A percentile compares a stretch with the other conserved stretches of the same genome.
Evolutionary conservation across 2,888 invertebrate species (phyloP).

Genomic region (Hermaeophaga mercurialis): DNA sequence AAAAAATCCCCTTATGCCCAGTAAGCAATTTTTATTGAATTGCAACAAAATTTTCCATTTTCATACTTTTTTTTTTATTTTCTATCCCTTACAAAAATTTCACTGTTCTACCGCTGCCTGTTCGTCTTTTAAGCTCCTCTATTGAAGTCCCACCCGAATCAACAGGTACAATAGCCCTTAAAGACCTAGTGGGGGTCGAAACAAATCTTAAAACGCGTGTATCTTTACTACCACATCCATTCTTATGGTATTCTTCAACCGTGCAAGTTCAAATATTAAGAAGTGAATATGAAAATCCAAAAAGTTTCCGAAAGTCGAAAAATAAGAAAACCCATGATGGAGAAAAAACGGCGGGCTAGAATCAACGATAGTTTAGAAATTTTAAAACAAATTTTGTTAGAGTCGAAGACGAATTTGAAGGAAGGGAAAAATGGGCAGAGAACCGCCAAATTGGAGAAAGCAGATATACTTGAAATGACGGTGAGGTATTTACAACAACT

Average conservation of each 20-base stretch:
- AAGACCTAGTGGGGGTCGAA: slow-evolving; percentile 24
- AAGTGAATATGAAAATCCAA: slow-evolving; percentile 32
- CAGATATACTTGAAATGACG: slow-evolving; percentile 69
- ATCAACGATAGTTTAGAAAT: slow-evolving; percentile 62
- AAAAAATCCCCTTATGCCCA: too few species aligned
- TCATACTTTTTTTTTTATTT: too few species aligned
- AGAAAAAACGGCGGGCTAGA: slow-evolving; percentile 61
- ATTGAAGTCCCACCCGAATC: slow-evolving; percentile 18
- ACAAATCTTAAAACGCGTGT: slow-evolving; percentile 26
- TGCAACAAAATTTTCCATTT: too few species aligned
- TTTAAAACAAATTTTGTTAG: slow-evolving; percentile 60
- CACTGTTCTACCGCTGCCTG: slow-evolving; percentile 13
- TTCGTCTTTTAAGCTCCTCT: slow-evolving; percentile 6
- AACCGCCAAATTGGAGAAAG: slow-evolving; percentile 68
- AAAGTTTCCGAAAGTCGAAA: slow-evolving; percentile 52
- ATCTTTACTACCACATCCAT: slow-evolving; percentile 12
- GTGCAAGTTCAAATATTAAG: slow-evolving; percentile 6
- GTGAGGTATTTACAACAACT: slow-evolving; percentile 64
- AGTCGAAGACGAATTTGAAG: slow-evolving; percentile 53
- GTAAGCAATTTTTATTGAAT: too few species aligned
- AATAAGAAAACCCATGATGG: slow-evolving; percentile 63
- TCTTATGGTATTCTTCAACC: slow-evolving; percentile 14
- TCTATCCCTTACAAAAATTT: too few species aligned
- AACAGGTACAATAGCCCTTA: slow-evolving; percentile 29
- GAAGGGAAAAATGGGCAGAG: slow-evolving; percentile 50